Evolutionary conservation across 2,113 vertebrate species (phyloP), one percentile per base, ranked within the genome.

Genomic region (Oostethus manadensis): DNA sequence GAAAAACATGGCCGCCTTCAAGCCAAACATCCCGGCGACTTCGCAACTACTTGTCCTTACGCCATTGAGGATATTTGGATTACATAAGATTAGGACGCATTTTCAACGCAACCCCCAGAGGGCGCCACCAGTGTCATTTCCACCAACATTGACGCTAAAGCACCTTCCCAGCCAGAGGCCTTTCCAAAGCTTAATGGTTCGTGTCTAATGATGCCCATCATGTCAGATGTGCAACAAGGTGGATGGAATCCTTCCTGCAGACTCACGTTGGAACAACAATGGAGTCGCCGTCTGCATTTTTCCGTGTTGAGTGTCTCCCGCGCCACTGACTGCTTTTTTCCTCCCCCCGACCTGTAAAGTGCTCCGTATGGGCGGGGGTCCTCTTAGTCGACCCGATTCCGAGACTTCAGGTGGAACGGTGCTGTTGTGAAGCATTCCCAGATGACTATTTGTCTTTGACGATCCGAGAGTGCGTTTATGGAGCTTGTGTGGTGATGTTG

Each of bases 341-440:
- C 5, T 26, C 2, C 5, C 29, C 7, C 8, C 29, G 59, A 51
- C 49, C 17, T 61, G 46, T 74, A 26, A 68, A 70, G 74, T 75
- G 66, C 61, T 8, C 51, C 26, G 46, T 73, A 62, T 68, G 62
- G 60, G n/a, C n/a, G n/a, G n/a, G 65, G 79, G 84, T 4, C 29
- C 29, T 33, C 29, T 33, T 33, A 33, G 29, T 33, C 29, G 29
- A 7, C 8, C 29, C 8, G 29, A 33, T 33, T 84, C 74, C 82
- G 76, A 91, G 84, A 81, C 81, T 89, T 92, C 87, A 91, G 87
- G 29, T 33, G 29, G 29, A 33, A 33, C 4, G 4, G 29, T 33
- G 7, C 29, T 33, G 90, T 93, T 92, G 87, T 81, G 84, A 90
- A 86, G 79, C 91, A 93, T 90, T 79, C 86, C 79, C 90, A 92